Base-by-base conservation (phyloP, 2,113 vertebrate genomes). In the Callorhinus ursinus region DNA sequence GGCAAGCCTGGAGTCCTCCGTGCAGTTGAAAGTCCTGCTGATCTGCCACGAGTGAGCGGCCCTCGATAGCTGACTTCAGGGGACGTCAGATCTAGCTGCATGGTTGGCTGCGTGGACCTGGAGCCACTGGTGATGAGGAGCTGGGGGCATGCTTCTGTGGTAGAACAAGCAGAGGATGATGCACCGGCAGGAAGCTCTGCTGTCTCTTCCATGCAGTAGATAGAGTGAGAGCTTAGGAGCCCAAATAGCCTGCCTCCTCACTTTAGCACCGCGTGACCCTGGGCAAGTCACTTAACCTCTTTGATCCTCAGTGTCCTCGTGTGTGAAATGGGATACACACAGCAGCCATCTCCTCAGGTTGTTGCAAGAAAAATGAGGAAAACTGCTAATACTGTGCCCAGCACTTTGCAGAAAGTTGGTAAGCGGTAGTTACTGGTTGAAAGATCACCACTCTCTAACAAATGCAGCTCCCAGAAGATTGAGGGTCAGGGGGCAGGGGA, bases 11-110 rank as follows among this genome's bases (percentile, higher is more conserved):
- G 80, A 71, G 39, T 80, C 49, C 51, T 96, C 92, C 57, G 42
- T 59, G 18, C 33, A 82, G 89, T 84, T 67, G 95, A 95, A 97
- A 98, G 89, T 81, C 65, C 98, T 98, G 98, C 96, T 96, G 76
- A 33, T 90, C 95, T 96, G 97, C 97, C 97, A 94, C 80, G 61
- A 93, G 55, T 90, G 91, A 97, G 6, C 69, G 46, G 86, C 93
- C 39, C 90, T 72, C 33, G 76, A 39, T 7, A 18, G 36, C 76
- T 85, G 76, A 39, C 63, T 93, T 49, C 31, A 42, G 76, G 10
- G 92, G 69, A 85, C 46, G 39, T 72, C 36, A 80, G 87, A 69
- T 36, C n/a, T 1, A 49, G 71, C 28, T 49, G 15, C 1, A 0
- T 24, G 26, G 92, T 93, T 39, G 72, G 49, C 18, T 49, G 42